Evolutionary conservation across 1,140 invertebrate genomes (phyloP), one percentile per base, ranked within the genome.

Genomic region (Asbolus verrucosus): DNA sequence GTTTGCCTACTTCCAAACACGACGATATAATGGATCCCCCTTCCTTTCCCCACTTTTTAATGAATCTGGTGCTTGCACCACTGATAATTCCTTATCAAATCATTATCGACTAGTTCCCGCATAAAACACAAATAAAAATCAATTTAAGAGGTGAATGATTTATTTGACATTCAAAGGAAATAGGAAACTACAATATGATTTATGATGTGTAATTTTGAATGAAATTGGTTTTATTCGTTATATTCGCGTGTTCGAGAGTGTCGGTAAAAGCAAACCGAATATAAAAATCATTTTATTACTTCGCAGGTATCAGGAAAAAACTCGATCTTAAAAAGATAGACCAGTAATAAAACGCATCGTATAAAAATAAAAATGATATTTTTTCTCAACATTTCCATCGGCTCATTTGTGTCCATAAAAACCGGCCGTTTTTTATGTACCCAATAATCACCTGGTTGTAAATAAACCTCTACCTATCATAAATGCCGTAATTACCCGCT

Each of bases 191-290:
- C 14, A 41, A 33, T 63, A 13, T 39, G 61, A 63, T 63, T 63
- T 38, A 63, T 63, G 61, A 21, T 21, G 33, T 39, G 18, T 63
- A 63, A 63, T 63, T 63, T 63, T 39, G 33, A 27, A 39, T 63
- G 24, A 39, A 63, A 63, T 63, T 39, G 61, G 16, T 63, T 63
- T 38, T 62, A 62, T 62, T 33, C 27, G 30, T 38, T 61, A 33
- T 33, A 36, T 61, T 62, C 6, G 27, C 36, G 59, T 62, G 31
- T 62, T 62, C 14, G 30, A 19, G 8, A 54, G n/a, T 36, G n/a
- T 6, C n/a, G 6, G 33, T 36, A n/a, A 36, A 54, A 54, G 19
- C 19, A 4, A 21, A 14, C 8, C 18, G 16, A 50, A 18, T 50
- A 50, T 50, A 50, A 50, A 50, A 21, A 18, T 18, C 19, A 31